Evolutionary conservation across 2,113 vertebrate genomes (phyloP), one percentile per base, ranked within the genome.

Genomic region (Notothenia coriiceps): DNA sequence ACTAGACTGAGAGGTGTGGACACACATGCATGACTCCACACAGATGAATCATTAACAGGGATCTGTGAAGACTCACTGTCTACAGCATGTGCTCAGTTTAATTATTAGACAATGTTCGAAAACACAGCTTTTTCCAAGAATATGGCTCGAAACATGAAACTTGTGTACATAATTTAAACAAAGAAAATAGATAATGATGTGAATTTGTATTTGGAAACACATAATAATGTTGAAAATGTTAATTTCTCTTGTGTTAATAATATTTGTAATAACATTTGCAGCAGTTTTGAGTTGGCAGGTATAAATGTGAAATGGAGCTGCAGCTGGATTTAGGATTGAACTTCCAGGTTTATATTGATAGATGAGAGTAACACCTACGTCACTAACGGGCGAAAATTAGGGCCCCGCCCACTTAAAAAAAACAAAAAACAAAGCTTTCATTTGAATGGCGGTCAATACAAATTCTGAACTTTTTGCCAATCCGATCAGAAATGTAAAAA

Each of bases 31-130:
- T 55, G 15, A n/a, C 44, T 15, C 62, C 9, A 49, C 49, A 55
- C 61, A 73, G 44, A 59, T 55, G 1, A 79, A 79, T 64, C 29
- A 64, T 56, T 56, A 14, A 70, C 65, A 52, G 46, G 4, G 14
- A 29, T 25, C 46, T 1, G 66, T 9, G 14, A 51, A 40, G 59
- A 25, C 22, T 64, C 29, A 29, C 29, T 4, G 29, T 29, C 29
- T 4, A 4, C 29, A 29, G 29, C 4, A 29, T 29, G 29, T 4
- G 29, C 15, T 11, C 1, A 0, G 33, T 51, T 68, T 51, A 11
- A 54, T 2, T 8, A 50, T 52, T 47, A 63, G 20, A 69, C 18
- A 1, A 17, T 18, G 75, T 51, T 46, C 12, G 50, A 47, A 10
- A 62, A 54, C 7, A 35, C 49, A n/a, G 33, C 10, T 47, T 57